Conservation (phyloP, 2,888 invertebrate species). For the Hemistola chrysoprasaria region DNA sequence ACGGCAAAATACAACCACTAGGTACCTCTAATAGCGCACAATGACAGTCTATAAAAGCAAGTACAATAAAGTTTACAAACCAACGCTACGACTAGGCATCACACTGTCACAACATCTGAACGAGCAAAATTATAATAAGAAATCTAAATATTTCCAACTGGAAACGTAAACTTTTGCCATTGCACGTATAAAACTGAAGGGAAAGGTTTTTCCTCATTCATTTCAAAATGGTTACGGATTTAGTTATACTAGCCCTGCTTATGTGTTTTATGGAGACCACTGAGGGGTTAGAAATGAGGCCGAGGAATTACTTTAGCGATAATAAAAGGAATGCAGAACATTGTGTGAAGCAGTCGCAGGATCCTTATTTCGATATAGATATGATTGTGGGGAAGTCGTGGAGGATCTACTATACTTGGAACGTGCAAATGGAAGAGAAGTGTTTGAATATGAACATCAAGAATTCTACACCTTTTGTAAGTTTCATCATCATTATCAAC, state of each 20-base stretch:
- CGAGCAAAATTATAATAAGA: slow-evolving; percentile 7
- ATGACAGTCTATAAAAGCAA: too few relatives aligned
- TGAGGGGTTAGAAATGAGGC: slow-evolving; percentile 13
- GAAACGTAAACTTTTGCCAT: slow-evolving; percentile 11
- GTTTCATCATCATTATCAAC: slow-evolving; percentile 19
- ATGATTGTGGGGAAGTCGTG: slow-evolving; percentile 52
- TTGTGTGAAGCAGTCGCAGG: slow-evolving; percentile 41
- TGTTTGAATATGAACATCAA: slow-evolving; percentile 58
- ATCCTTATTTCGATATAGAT: slow-evolving; percentile 58
- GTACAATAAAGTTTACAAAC: too few relatives aligned
- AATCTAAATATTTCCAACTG: slow-evolving; percentile 9
- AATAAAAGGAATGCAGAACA: slow-evolving; percentile 29
- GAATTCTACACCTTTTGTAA: slow-evolving; percentile 49
- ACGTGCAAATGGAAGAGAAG: slow-evolving; percentile 43
- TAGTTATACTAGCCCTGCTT: slow-evolving; percentile 1
- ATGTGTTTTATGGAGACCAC: not conserved
- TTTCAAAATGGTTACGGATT: slow-evolving; percentile 16
- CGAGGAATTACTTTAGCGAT: slow-evolving; percentile 10
- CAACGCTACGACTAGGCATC: not conserved
- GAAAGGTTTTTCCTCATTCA: not conserved
- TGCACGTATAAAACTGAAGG: slow-evolving; percentile 15
- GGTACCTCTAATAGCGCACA: too few relatives aligned
- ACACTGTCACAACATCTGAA: slow-evolving; percentile 8
- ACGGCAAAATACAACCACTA: too few relatives aligned
- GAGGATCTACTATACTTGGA: slow-evolving; percentile 64